Base-by-base conservation (phyloP, 1,140 invertebrate species). In the Lucilia sericata region DNA sequence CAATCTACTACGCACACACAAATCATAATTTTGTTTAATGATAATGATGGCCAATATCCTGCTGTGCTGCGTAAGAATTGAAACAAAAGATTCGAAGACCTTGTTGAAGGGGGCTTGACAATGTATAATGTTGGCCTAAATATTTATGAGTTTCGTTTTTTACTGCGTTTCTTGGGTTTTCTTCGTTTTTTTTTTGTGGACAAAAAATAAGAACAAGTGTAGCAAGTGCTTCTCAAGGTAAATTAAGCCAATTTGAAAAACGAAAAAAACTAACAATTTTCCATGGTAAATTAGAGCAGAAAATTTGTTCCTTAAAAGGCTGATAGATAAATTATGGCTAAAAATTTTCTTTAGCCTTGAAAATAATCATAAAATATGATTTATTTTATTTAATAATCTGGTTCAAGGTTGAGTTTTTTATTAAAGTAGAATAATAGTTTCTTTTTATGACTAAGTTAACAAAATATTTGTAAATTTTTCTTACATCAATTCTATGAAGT, bases 11-110 rank as follows among this genome's bases (percentile, higher is more conserved):
- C 42, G 42, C 42, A 42, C 42, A 42, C 42, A 55, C 51, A 55
- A 55, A 55, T 55, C 51, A 55, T 55, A 55, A 55, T 55, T 55
- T 55, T 55, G 51, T 55, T 55, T 17, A 55, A 55, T 55, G 51
- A 55, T 55, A 55, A 55, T 55, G 51, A 55, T 14, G 51, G 51
- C 17, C 51, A 55, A 17, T 55, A 12, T 55, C 51, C 51, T 55
- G 51, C 51, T 55, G 51, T 55, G 51, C 51, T 13, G 12, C 12
- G 51, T 7, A 2, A 17, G 10, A 55, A 55, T 17, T 17, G 51
- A 55, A 55, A 55, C 51, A 55, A 55, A 55, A 12, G 51, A 10
- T 5, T 14, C 51, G 12, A 14, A 55, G 51, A 55, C 51, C 51
- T 55, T 55, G 51, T 55, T 55, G 51, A 55, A 55, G 51, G 17